Conservation (phyloP, 2,113 vertebrate genomes). For the Entelurus aequoreus region DNA sequence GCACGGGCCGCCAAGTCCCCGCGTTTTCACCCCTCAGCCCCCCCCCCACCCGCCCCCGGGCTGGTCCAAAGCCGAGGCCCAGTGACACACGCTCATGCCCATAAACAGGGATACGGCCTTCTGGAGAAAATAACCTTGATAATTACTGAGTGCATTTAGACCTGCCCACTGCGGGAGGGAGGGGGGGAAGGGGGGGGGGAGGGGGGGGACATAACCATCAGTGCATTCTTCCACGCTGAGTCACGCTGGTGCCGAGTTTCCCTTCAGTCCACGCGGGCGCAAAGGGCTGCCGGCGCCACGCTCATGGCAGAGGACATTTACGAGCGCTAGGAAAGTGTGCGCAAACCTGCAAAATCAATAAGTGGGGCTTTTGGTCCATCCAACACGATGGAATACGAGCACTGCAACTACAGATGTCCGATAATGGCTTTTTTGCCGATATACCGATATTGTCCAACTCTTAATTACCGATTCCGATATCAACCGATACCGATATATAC, state of each 20-base stretch:
- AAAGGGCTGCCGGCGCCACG: slow-evolving; percentile 41
- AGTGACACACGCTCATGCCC: slow-evolving; percentile 62
- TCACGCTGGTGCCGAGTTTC: slow-evolving; percentile 69
- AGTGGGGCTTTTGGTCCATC: not conserved
- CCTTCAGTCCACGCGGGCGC: slow-evolving; percentile 44
- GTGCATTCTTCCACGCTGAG: slow-evolving; percentile 67
- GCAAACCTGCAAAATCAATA: not conserved
- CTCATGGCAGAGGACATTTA: slow-evolving; percentile 36
- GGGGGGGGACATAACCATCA: slow-evolving; percentile 32
- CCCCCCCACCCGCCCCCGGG: not conserved
- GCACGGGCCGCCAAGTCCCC: slow-evolving; percentile 8
- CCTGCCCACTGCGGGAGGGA: slow-evolving; percentile 47
- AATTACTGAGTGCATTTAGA: slow-evolving; percentile 71
- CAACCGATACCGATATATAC: too few species aligned
- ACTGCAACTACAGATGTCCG: too few species aligned
- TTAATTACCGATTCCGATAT: too few species aligned
- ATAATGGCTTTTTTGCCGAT: too few species aligned
- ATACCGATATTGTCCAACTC: too few species aligned
- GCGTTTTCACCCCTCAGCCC: slow-evolving; percentile 24
- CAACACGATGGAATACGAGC: too few species aligned
- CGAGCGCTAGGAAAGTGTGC: slow-evolving; percentile 41
- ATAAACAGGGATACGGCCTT: slow-evolving; percentile 72
- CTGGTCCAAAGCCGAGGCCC: slow-evolving; percentile 48
- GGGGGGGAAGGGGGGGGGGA: slow-evolving; percentile 9
- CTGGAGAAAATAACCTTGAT: slow-evolving; percentile 72